Evolutionary conservation across 2,113 vertebrate genomes (phyloP), one percentile per base, ranked within the genome.

Genomic region (Beaufortia kweichowensis): DNA sequence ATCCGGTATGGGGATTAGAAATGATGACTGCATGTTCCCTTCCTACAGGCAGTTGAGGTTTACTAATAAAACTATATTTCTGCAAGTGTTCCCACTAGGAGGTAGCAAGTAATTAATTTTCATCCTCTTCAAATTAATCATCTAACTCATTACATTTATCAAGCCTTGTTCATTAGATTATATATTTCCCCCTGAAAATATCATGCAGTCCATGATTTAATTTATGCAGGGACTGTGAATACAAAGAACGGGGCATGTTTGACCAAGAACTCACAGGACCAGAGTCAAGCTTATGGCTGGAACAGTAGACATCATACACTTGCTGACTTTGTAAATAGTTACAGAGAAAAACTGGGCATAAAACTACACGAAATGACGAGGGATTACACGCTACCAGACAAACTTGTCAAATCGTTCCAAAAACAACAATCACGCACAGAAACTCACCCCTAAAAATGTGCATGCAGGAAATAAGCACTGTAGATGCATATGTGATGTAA

Each of bases 1-100:
- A 85, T 74, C 33, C 75, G 77, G 78, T 82, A 68, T 72, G 61
- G 39, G 70, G 65, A 72, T 78, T 77, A 82, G 84, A 75, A 87
- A 84, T 75, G 71, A 79, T 85, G 84, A 82, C 75, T 14, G 67
- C n/a, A 55, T 3, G 43, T 80, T 88, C 73, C 74, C 6, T 72
- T 79, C 81, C 76, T 66, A 57, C 70, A 41, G 48, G 62, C 33
- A 64, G 76, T 53, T 64, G 29, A 76, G 75, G 71, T 85, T 84
- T 79, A 64, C 53, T 68, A 84, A 82, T 80, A 61, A 71, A 78
- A 63, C 43, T 53, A 35, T 50, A 67, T 60, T 76, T 62, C 41
- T 24, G 17, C 39, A 23, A 55, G 57, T 69, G 53, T 5, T 15
- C 17, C 35, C 29, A 33, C 8, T 41, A 48, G 69, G 33, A 78